These are phyloP conservation scores for Hydraecia micacea DNA, from an alignment of 2,888 invertebrate genomes.

Conservation along the genomic window DNA sequence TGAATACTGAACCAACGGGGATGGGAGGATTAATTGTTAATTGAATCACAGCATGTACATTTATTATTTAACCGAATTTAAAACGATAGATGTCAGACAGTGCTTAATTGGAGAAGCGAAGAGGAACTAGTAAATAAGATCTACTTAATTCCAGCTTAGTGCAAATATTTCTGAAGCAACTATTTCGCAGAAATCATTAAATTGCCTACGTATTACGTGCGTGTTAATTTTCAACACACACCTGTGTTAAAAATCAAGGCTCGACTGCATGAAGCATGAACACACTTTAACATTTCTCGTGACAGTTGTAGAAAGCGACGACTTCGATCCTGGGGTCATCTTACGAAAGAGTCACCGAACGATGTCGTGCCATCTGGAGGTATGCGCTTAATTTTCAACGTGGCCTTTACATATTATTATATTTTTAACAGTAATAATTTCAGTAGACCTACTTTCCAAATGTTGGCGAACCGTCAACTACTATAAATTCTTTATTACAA, in stretches of 20 bases:
- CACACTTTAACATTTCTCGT: conserved; percentile 77
- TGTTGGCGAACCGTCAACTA: conserved; percentile 60
- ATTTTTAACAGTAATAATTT: conserved; percentile 60
- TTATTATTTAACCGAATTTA: conserved; percentile 81
- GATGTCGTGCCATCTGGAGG: conserved; percentile 74
- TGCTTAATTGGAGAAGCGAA: conserved; percentile 74
- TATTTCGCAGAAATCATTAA: conserved; percentile 25
- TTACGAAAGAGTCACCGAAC: conserved; percentile 81
- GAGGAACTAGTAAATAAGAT: conserved; percentile 67
- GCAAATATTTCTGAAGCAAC: conserved; percentile 39
- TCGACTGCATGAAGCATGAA: conserved; percentile 68
- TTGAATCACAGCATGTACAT: conserved; percentile 83
- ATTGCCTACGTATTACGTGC: conserved; percentile 36
- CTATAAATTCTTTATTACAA: conserved; percentile 51
- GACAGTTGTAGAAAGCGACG: conserved; percentile 83
- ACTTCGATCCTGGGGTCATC: conserved; percentile 80
- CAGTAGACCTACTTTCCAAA: conserved; percentile 53
- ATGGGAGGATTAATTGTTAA: conserved; percentile 85
- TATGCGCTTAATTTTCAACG: conserved; percentile 68
- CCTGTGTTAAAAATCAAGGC: conserved; percentile 65
- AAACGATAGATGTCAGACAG: conserved; percentile 74
- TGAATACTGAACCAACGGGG: conserved; percentile 78
- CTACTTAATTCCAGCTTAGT: not conserved
- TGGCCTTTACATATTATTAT: conserved; percentile 58
- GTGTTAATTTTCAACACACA: not conserved